Conservation (phyloP, 1,140 invertebrate species). For the Portunus trituberculatus region DNA sequence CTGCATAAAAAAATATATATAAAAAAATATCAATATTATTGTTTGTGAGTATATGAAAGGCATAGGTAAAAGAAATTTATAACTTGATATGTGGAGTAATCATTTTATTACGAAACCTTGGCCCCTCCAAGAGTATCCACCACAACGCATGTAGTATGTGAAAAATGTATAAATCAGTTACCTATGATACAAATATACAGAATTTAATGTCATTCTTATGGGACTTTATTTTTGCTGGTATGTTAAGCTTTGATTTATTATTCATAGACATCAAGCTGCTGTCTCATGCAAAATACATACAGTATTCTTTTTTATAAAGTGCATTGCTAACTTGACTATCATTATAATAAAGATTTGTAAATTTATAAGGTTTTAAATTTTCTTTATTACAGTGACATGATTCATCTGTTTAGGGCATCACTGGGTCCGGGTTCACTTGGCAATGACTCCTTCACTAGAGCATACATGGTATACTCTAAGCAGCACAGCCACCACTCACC, state of each 20-base stretch:
- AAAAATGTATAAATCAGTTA: slow-evolving; percentile 63
- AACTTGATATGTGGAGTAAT: neutral
- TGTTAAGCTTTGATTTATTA: neutral
- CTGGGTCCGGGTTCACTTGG: neutral
- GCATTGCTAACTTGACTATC: neutral
- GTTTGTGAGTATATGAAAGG: neutral
- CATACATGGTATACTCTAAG: neutral
- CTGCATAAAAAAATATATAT: neutral
- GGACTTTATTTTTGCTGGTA: neutral
- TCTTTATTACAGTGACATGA: neutral
- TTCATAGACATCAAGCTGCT: neutral
- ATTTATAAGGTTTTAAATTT: neutral
- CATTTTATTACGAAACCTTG: slow-evolving; percentile 72
- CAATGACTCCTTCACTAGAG: neutral
- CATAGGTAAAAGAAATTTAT: neutral
- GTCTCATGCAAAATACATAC: neutral
- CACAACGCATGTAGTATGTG: slow-evolving; percentile 32
- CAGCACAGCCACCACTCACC: neutral
- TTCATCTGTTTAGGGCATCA: neutral
- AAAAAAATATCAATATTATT: neutral
- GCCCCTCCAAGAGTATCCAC: slow-evolving; percentile 54
- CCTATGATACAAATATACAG: slow-evolving; percentile 71
- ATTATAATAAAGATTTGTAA: neutral
- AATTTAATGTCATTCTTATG: slow-evolving; percentile 31
- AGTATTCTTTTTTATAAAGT: neutral